phyloP scores from a whole-genome alignment of 2,113 vertebrate genomes.

The Dasyornis broadbenti region DNA sequence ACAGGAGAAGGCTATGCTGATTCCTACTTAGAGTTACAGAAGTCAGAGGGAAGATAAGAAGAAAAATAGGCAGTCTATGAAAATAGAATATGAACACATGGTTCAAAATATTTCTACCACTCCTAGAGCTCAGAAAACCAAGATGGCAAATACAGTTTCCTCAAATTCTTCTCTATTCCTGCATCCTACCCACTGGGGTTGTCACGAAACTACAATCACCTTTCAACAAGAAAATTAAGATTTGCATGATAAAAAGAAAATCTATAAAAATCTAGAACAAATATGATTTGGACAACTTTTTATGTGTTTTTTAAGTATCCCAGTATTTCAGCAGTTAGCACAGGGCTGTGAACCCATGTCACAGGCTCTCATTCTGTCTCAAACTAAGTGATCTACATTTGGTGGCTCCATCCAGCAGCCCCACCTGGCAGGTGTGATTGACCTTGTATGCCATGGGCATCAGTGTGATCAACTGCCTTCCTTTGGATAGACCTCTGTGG shows the following conservation, averaged over 20 bases:
- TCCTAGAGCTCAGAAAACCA: background rate
- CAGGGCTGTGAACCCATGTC: background rate
- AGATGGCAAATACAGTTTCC: background rate
- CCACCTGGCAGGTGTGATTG: background rate
- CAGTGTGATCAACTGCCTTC: background rate
- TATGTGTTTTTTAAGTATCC: background rate
- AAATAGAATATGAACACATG: background rate
- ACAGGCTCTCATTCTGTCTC: background rate
- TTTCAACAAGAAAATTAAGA: background rate
- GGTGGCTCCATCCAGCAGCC: background rate
- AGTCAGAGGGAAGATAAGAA: background rate
- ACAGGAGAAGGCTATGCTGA: background rate
- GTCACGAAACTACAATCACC: background rate
- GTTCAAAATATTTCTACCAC: background rate
- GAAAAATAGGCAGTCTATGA: background rate
- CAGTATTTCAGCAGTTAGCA: background rate
- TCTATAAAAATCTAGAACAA: background rate
- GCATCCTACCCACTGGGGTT: background rate
- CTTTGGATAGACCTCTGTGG: background rate
- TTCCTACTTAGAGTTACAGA: background rate
- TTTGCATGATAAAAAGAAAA: background rate
- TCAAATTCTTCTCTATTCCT: background rate
- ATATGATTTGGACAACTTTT: background rate
- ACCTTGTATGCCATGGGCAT: rapidly evolving
- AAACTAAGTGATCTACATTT: background rate